Evolutionary conservation across 2,888 invertebrate genomes (phyloP), one percentile per base, ranked within the genome.

Genomic region (Drosophila austrosaltans): DNA sequence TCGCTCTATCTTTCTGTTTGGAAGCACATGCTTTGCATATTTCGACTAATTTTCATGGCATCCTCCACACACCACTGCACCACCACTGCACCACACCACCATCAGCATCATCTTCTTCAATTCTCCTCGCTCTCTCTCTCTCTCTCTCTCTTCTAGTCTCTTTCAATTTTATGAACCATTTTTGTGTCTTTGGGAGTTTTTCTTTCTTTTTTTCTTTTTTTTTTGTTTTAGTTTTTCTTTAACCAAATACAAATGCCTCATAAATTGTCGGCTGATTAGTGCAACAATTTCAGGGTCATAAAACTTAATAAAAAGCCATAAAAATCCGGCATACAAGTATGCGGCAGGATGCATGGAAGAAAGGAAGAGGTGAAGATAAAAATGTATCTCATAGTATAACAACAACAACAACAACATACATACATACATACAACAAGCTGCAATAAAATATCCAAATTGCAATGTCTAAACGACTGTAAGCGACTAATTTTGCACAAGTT

Each of bases 401-500:
- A 74, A 72, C 74, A 36, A 10, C 36, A 36, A 81, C 80, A 75
- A 60, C 42, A 20, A 65, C 71, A 73, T 16, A 16, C 16, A 16
- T 16, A 16, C 16, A 16, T 16, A 74, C 74, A 70, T 68, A 66
- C 77, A 75, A 74, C 74, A 71, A 73, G 75, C 72, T 40, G 79
- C 82, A 85, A 87, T 86, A 86, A 86, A 86, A 85, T 79, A 48
- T 25, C 85, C 87, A 81, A 85, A 87, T 87, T 87, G 85, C 87
- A 81, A 75, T 81, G 75, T 87, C 87, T 86, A 86, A 86, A 86
- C 87, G 85, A 85, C 85, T 77, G 76, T 81, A 87, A 85, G 85
- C 85, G 85, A 86, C 85, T 86, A 87, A 86, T 86, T 86, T 87
- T 70, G 78, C 87, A 87, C 85, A 87, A 87, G 85, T 86, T 86